phyloP scores from a whole-genome alignment of 1,140 invertebrate genomes.

The Neodiprion lecontei region DNA sequence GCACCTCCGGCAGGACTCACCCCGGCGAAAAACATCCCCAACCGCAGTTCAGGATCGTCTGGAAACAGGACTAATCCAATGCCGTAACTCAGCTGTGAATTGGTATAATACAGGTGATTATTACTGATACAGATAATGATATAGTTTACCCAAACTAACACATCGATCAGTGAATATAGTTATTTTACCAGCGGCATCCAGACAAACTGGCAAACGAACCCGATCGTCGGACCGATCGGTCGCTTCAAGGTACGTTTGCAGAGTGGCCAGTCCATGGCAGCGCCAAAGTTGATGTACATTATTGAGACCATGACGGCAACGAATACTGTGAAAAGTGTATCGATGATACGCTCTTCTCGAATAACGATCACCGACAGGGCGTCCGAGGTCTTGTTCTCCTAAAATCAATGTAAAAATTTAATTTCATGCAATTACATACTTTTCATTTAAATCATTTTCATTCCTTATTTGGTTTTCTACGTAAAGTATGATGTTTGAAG shows the following conservation, averaged over 20 bases:
- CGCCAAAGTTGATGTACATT: slow-evolving; percentile 94
- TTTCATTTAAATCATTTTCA: too few species aligned
- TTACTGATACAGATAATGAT: slow-evolving; percentile 3
- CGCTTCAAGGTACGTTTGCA: slow-evolving; percentile 73
- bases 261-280: slow-evolving; percentile 81
- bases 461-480: too few species aligned
- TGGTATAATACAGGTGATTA: not conserved
- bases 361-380: slow-evolving; percentile 66
- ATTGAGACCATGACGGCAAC: slow-evolving; percentile 82
- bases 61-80: slow-evolving; percentile 79
- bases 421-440: slow-evolving; percentile 15
- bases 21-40: slow-evolving; percentile 92
- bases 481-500: too few species aligned
- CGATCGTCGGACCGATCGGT: slow-evolving; percentile 86
- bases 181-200: slow-evolving; percentile 86
- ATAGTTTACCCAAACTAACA: not conserved
- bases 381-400: slow-evolving; percentile 39
- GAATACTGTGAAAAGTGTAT: slow-evolving; percentile 79
- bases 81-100: slow-evolving; percentile 76
- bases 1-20: slow-evolving; percentile 91
- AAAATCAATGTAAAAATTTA: slow-evolving; percentile 21
- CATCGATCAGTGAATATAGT: slow-evolving; percentile 11
- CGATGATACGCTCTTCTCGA: slow-evolving; percentile 70
- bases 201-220: slow-evolving; percentile 83
- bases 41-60: slow-evolving; percentile 71